Evolutionary conservation across 2,797 vertebrate species (phyloP), one percentile per base, ranked within the genome.

Genomic region (Aldrovandia affinis): DNA sequence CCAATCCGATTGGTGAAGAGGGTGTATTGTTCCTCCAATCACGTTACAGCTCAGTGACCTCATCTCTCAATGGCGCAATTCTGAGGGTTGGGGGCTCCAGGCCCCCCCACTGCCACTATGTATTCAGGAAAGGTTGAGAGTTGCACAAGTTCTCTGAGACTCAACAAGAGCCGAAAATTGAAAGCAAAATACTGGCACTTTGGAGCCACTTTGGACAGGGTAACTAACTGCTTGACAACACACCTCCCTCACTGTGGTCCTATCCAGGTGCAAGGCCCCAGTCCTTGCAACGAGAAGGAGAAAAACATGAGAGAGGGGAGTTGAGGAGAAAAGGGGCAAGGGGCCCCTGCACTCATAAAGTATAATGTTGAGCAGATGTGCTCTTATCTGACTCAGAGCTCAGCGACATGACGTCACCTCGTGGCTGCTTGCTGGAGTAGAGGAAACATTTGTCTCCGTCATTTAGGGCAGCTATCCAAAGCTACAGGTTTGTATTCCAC

Each of bases 281-380:
- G 3, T 75, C 18, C 39, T 77, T 47, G 39, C 39, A 47, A 4
- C 18, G 42, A 77, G 30, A 73, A 73, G 39, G 68, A 47, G 30
- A 25, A 70, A 8, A 12, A 22, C 36, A 28, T 18, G 73, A n/a
- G 20, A 59, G 70, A 55, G 22, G 25, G 54, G 39, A n/a, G n/a
- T n/a, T n/a, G 54, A 8, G 28, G 33, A 36, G 52, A 14, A 73
- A 52, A 44, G 39, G n/a, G 59, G 65, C 30, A 36, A 33, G 70
- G 54, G 22, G 54, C 70, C 73, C 25, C 68, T 22, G 1, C 39
- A 10, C 39, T 77, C 73, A 77, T 78, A 73, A 78, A 44, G 54
- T 54, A 78, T 78, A 78, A 83, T 83, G 70, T 75, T 77, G 52
- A 78, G 82, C 82, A 83, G 39, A 78, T 57, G 82, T 83, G 82